phyloP scores from a whole-genome alignment of 2,888 invertebrate species.

The Gryllus longicercus region DNA sequence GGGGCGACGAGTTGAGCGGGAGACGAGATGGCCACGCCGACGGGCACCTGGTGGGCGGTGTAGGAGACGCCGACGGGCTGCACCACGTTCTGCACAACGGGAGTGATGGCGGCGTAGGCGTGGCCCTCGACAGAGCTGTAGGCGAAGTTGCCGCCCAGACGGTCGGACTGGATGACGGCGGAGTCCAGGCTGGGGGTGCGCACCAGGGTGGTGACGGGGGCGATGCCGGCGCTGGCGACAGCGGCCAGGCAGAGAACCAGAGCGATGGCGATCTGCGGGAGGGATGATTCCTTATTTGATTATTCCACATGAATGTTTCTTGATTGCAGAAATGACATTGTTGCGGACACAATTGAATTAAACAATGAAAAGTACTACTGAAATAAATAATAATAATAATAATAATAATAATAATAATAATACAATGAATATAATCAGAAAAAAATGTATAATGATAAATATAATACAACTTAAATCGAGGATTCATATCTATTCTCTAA shows the following conservation, averaged over 20 bases:
- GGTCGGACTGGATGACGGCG: conserved; percentile 45
- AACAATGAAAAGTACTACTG: too few species aligned
- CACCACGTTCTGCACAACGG: conserved; percentile 42
- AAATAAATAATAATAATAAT: too few species aligned
- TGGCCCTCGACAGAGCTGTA: conserved; percentile 44
- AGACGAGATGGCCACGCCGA: conserved; percentile 35
- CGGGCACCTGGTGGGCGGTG: conserved; percentile 37
- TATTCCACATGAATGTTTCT: too few species aligned
- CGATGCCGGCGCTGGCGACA: conserved; percentile 38
- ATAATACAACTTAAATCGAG: too few species aligned
- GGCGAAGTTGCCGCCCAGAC: conserved; percentile 46
- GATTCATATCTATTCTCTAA: too few species aligned
- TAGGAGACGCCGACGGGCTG: conserved; percentile 43
- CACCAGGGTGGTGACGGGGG: conserved; percentile 39
- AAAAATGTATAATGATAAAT: too few species aligned
- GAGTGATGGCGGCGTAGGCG: conserved; percentile 43
- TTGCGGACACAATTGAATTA: too few species aligned
- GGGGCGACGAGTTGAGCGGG: conserved; percentile 25
- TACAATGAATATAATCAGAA: too few species aligned
- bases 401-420: too few species aligned
- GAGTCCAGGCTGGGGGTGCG: conserved; percentile 44
- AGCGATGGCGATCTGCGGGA: conserved; percentile 28
- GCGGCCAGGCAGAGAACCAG: conserved; percentile 33
- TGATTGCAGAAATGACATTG: too few species aligned
- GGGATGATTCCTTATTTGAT: background rate